Evolutionary conservation across 2,113 vertebrate species (phyloP), one percentile per base, ranked within the genome.

Genomic region (Nothoprocta perdicaria): DNA sequence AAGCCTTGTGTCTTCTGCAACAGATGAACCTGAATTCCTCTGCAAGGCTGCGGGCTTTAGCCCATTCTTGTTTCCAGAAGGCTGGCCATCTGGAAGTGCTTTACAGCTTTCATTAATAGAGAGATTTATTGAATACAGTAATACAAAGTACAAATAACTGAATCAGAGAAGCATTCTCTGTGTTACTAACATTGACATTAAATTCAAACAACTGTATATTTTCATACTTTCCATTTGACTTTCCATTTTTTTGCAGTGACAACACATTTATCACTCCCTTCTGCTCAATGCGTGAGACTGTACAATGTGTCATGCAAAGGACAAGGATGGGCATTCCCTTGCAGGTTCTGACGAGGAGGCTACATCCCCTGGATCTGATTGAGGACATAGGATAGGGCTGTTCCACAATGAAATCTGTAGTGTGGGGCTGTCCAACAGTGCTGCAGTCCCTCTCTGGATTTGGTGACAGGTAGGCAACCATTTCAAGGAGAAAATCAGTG

Each of bases 111-210:
- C 81, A 93, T 58, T 92, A 86, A 84, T 24, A 62, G 63, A 87
- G 35, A 75, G 43, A 80, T 87, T 92, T 94, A 92, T 68, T 93
- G 75, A 92, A 93, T 3, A 2, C 29, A 48, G 22, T 74, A 85
- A 85, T 41, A 73, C 12, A 89, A 95, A 91, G 91, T 83, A 48
- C 65, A 92, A 94, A 91, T 80, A 83, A 92, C 26, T 71, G 38
- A 85, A 82, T 85, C 72, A 83, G 38, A 76, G 60, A 74, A 77
- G 13, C 24, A 87, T 87, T 82, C 40, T 87, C 5, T 77, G 8
- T 60, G 18, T 82, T 93, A 18, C 33, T 75, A 33, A 79, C 27
- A 35, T 31, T 71, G 63, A 82, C 80, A 63, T 69, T 90, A 58
- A 89, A 86, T 53, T 76, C 58, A 88, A 88, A 65, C 43, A 89